Percentiles rank a stretch among this genome's conserved stretches.
These are phyloP conservation scores for Pipa parva DNA, from an alignment of 2,113 vertebrate genomes.

Conservation along the genomic window DNA sequence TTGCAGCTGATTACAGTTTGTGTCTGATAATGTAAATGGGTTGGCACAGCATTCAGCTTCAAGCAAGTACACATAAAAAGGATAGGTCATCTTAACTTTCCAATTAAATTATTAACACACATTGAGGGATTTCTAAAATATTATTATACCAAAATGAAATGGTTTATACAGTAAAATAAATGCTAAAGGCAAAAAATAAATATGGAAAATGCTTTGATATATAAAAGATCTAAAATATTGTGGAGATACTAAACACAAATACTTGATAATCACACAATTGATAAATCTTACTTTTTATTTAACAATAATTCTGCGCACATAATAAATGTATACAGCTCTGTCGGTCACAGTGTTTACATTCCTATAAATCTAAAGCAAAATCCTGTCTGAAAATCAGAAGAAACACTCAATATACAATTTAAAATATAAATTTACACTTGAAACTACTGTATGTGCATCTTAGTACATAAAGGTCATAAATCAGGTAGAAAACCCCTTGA, in stretches of 20 bases:
- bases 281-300: constrained; percentile 18
- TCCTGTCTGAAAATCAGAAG: not conserved
- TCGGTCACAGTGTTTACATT: not conserved
- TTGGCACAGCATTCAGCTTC: too few species aligned
- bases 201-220: too few species aligned
- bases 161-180: too few species aligned
- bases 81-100: too few species aligned
- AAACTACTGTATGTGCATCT: constrained; percentile 10
- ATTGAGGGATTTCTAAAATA: too few species aligned
- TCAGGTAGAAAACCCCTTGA: not conserved
- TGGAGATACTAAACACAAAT: not conserved
- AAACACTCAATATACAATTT: not conserved
- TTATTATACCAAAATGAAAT: too few species aligned
- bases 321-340: constrained; percentile 13
- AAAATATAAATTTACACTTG: constrained; percentile 21
- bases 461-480: constrained; percentile 1
- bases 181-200: too few species aligned
- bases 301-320: constrained; percentile 23
- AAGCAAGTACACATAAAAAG: too few species aligned
- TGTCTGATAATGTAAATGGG: too few species aligned
- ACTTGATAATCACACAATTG: not conserved
- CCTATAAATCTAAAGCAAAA: not conserved
- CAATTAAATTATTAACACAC: too few species aligned
- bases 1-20: too few species aligned
- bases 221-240: too few species aligned